Evolutionary conservation across 92 coral and sea anemone species (phyloP).

Genomic region (Phenganax subtilis): DNA sequence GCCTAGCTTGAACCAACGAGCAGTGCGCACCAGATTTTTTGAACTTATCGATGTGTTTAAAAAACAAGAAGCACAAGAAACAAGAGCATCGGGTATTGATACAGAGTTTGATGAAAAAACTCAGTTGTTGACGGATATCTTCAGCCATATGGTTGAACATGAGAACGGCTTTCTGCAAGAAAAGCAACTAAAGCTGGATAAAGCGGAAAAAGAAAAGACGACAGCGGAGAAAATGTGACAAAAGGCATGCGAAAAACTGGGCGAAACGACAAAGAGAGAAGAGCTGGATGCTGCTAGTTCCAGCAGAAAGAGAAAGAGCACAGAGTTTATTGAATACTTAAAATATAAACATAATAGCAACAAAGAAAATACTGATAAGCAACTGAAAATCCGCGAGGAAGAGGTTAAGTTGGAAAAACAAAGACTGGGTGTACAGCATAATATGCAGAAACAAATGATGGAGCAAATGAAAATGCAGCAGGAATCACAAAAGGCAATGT

Average conservation of each 20-base stretch:
- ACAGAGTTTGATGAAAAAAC: not conserved
- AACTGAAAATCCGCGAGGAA: not conserved
- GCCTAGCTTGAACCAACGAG: not conserved
- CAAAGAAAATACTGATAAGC: not conserved
- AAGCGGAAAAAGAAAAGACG: not conserved
- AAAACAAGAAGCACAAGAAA: conserved; percentile 4
- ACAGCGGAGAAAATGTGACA: conserved; percentile 4
- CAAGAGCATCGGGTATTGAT: not conserved
- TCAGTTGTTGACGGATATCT: conserved; percentile 1
- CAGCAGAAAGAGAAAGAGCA: conserved; percentile 4
- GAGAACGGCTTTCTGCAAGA: conserved; percentile 5
- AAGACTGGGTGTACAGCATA: too few relatives aligned
- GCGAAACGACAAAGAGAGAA: not conserved
- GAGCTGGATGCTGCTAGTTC: not conserved
- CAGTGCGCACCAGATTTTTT: conserved; percentile 21
- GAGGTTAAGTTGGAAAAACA: too few relatives aligned
- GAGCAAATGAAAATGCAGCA: too few relatives aligned
- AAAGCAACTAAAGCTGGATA: not conserved
- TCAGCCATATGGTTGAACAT: conserved; percentile 9
- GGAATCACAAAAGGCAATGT: too few relatives aligned
- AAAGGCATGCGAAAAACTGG: not conserved
- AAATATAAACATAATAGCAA: not conserved
- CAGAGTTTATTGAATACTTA: not conserved
- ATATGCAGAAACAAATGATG: too few relatives aligned
- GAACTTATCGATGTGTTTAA: conserved; percentile 6